Conservation (phyloP, 1,140 invertebrate genomes). For the Platyscapa corneri region DNA sequence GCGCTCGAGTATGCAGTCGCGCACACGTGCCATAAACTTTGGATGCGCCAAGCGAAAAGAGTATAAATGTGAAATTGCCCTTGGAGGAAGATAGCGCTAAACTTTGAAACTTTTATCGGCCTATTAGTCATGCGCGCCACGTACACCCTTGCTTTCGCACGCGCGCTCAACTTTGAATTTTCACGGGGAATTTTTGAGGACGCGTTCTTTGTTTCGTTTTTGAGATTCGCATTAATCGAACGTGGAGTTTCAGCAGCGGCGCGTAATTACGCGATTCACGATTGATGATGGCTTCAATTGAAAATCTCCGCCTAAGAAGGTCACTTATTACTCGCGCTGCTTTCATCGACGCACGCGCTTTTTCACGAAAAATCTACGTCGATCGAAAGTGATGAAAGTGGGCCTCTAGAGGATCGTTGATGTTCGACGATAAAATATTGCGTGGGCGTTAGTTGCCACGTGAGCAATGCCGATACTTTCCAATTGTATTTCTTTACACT, state of each 20-base stretch:
- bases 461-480: no score
- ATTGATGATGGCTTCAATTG: background rate
- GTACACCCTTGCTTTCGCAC: background rate
- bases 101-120: slow-evolving; percentile 22
- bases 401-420: background rate
- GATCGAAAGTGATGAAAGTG: background rate
- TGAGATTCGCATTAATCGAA: background rate
- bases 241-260: background rate
- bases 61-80: slow-evolving; percentile 20
- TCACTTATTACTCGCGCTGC: background rate
- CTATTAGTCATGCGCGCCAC: background rate
- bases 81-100: background rate
- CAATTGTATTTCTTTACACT: no score
- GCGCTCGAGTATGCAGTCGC: background rate
- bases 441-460: no score
- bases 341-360: background rate
- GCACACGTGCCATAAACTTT: background rate
- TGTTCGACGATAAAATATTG: no score
- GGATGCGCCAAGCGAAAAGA: background rate
- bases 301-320: background rate
- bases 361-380: background rate
- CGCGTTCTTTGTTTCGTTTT: background rate
- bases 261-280: background rate
- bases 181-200: background rate
- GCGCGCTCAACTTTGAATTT: background rate